A percentile compares a stretch with the other conserved stretches of the same genome.
Evolutionary conservation across 2,888 invertebrate species (phyloP).

Genomic region (Andrena praecox): DNA sequence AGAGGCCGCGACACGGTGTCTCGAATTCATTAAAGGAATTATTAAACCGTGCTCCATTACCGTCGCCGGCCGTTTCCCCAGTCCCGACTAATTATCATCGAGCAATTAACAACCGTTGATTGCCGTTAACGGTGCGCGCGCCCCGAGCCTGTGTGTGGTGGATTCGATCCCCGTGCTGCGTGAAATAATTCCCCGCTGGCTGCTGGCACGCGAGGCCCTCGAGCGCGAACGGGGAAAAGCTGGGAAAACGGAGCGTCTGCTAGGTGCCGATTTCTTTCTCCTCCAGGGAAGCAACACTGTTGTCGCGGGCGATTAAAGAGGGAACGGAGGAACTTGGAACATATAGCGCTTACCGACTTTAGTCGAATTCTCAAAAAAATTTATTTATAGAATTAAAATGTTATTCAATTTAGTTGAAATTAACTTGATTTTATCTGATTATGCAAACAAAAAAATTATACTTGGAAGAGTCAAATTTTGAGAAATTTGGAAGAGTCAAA

Average conservation of each 20-base stretch:
- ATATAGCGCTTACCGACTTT: no score
- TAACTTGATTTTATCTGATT: no score
- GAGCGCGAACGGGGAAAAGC: slow-evolving; percentile 8
- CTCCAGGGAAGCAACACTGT: neutral
- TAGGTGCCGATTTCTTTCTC: neutral
- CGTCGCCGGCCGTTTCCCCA: slow-evolving; percentile 41
- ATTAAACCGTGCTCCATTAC: slow-evolving; percentile 77
- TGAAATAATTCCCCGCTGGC: slow-evolving; percentile 47
- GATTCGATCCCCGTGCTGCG: slow-evolving; percentile 34
- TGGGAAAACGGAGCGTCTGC: neutral
- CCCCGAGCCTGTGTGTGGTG: slow-evolving; percentile 47
- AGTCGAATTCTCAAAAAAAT: no score
- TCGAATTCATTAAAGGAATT: slow-evolving; percentile 79
- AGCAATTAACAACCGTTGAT: slow-evolving; percentile 82
- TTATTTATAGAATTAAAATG: no score
- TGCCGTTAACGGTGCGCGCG: slow-evolving; percentile 76
- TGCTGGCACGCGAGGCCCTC: slow-evolving; percentile 26
- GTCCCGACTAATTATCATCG: slow-evolving; percentile 77
- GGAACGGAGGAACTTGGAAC: no score
- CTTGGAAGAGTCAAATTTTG: no score
- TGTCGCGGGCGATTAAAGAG: neutral
- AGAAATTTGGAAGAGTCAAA: no score
- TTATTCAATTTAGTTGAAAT: no score
- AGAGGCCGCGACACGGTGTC: slow-evolving; percentile 49
- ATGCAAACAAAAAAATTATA: no score